Conservation (phyloP, 2,797 vertebrate species). For the Onychomys arenicola region DNA sequence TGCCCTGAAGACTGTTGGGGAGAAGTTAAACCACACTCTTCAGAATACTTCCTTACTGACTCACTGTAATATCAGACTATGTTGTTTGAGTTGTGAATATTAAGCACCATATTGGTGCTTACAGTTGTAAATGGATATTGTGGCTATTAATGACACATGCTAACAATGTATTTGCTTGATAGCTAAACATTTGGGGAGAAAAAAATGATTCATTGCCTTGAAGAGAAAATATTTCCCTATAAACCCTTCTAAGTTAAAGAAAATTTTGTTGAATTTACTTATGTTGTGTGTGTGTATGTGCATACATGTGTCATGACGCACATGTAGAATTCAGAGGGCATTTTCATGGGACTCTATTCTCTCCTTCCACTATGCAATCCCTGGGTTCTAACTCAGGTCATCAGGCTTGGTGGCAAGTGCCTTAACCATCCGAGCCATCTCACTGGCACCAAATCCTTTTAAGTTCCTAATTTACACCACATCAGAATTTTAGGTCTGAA, state of each 20-base stretch:
- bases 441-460: neutral
- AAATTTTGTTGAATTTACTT: neutral
- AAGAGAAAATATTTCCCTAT: neutral
- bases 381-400: neutral
- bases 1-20: neutral
- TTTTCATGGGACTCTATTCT: neutral
- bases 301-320: neutral
- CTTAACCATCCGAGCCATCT: neutral
- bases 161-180: neutral
- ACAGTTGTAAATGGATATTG: neutral
- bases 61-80: neutral
- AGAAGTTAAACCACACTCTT: constrained; percentile 45
- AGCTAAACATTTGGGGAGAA: neutral
- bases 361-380: neutral
- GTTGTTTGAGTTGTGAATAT: neutral
- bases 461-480: neutral
- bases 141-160: neutral
- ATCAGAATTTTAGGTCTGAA: constrained; percentile 8
- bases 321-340: neutral
- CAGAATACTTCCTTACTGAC: constrained; percentile 7
- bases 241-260: neutral
- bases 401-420: neutral
- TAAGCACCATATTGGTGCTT: neutral
- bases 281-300: neutral
- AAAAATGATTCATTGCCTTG: neutral